These are phyloP conservation scores for Melanotaenia pygmaea DNA, from an alignment of 2,797 vertebrate genomes.

Conservation along the genomic window DNA sequence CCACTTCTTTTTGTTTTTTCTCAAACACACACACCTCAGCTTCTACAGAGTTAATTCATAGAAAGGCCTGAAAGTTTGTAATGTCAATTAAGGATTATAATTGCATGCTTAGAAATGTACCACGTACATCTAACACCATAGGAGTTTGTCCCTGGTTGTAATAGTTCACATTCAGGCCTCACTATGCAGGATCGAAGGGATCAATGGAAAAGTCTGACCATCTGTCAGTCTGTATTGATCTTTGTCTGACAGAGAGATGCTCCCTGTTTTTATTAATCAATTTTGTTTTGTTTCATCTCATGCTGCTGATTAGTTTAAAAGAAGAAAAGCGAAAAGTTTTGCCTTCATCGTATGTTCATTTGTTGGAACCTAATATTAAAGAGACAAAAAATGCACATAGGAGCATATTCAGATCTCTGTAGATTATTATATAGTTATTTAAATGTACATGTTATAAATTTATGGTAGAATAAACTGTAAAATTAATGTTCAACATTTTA, in stretches of 20 bases:
- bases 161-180: not conserved
- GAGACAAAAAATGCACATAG: not conserved
- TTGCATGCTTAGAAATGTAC: not conserved
- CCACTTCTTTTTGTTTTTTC: conserved; percentile 15
- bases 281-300: not conserved
- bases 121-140: conserved; percentile 1
- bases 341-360: not conserved
- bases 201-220: conserved; percentile 25
- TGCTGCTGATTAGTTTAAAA: not conserved
- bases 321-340: not conserved
- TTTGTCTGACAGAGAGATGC: conserved; percentile 3
- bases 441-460: not conserved
- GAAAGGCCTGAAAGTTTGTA: not conserved
- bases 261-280: conserved; percentile 24
- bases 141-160: not conserved
- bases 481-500: conserved; percentile 12
- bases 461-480: conserved; percentile 6
- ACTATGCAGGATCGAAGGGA: not conserved
- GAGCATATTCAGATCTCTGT: not conserved
- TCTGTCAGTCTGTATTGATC: conserved; percentile 23
- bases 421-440: not conserved
- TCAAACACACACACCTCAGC: conserved; percentile 1
- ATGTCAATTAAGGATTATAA: not conserved
- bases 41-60: conserved; percentile 1
- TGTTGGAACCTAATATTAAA: not conserved